Percentiles rank a stretch among this genome's conserved stretches.
Conservation (phyloP, 30 jellyfish, hydroid and myxozoan species). For the Nemopilema nomurai region DNA sequence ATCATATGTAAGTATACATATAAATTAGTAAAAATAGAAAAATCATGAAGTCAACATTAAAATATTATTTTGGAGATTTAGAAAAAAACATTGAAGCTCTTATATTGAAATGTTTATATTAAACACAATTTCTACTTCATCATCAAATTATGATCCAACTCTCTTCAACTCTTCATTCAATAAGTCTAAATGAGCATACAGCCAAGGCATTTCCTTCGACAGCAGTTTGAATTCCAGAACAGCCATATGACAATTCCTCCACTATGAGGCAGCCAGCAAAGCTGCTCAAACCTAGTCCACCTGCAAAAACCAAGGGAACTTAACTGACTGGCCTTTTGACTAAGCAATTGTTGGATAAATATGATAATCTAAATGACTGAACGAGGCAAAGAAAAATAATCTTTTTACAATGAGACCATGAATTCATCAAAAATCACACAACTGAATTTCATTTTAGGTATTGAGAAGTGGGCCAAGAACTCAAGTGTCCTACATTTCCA, state of each 20-base stretch:
- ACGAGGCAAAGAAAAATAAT: too few relatives aligned
- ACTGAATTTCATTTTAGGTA: background rate
- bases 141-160: background rate
- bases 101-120: background rate
- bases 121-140: background rate
- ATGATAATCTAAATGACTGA: too few relatives aligned
- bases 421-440: background rate
- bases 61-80: too few relatives aligned
- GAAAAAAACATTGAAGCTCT: too few relatives aligned
- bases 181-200: conserved; percentile 34
- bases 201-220: conserved; percentile 89
- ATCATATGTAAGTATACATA: too few relatives aligned
- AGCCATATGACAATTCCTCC: conserved; percentile 89
- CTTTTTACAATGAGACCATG: too few relatives aligned
- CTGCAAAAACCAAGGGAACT: conserved; percentile 53
- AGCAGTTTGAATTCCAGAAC: conserved; percentile 93
- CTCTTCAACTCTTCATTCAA: background rate
- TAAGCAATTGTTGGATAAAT: too few relatives aligned
- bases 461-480: background rate
- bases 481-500: too few relatives aligned
- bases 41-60: too few relatives aligned
- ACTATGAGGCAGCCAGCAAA: conserved; percentile 74
- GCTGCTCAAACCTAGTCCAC: conserved; percentile 91
- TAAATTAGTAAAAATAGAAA: too few relatives aligned
- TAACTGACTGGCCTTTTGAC: too few relatives aligned